These are phyloP conservation scores for Malurus leucopterus DNA, from an alignment of 2,797 vertebrate species.

Conservation along the genomic window DNA sequence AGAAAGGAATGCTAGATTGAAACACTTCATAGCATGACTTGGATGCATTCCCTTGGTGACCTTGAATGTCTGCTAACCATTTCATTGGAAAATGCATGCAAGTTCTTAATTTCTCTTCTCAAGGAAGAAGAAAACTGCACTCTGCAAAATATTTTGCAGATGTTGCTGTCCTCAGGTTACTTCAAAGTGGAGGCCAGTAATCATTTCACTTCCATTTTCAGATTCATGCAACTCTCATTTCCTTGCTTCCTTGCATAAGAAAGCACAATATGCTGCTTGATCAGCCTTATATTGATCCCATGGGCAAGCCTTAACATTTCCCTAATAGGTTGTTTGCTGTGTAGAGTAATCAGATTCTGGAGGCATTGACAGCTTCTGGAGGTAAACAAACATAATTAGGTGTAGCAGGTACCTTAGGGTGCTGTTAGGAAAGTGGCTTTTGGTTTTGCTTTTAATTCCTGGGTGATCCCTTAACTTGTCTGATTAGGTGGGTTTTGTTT, in stretches of 20 bases:
- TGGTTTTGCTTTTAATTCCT: not conserved
- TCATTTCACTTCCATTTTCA: not conserved
- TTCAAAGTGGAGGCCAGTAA: not conserved
- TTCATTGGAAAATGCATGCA: not conserved
- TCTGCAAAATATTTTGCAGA: not conserved
- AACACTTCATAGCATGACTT: not conserved
- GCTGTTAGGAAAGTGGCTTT: not conserved
- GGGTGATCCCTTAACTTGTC: not conserved
- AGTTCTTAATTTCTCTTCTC: not conserved
- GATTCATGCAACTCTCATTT: not conserved
- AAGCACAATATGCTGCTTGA: not conserved
- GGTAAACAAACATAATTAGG: constrained; percentile 20
- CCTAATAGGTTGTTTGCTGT: not conserved
- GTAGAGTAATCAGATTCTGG: not conserved
- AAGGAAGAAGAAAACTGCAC: not conserved
- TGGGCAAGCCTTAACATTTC: not conserved
- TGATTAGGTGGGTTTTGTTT: not conserved
- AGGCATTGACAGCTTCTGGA: not conserved
- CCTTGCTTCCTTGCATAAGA: not conserved
- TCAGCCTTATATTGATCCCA: not conserved
- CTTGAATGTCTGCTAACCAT: not conserved
- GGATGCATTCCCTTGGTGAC: not conserved
- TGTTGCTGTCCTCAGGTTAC: not conserved
- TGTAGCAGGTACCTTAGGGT: not conserved
- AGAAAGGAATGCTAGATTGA: not conserved